Evolutionary conservation across 2,888 invertebrate species (phyloP).

Genomic region (Scaptomyza tumidula): DNA sequence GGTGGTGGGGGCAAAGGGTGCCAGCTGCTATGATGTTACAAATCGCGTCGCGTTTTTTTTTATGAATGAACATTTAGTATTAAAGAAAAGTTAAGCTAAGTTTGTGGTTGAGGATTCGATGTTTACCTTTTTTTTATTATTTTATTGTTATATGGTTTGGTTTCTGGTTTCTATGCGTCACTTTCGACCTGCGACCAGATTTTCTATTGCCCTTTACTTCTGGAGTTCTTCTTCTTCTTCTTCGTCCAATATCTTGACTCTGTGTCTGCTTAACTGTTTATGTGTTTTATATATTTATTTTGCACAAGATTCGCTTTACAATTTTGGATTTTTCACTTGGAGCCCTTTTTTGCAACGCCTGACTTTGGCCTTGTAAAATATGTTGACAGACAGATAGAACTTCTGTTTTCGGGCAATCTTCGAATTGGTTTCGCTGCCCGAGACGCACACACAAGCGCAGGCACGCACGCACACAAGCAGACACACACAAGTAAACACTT

Average conservation of each 20-base stretch:
- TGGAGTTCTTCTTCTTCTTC: slow-evolving; percentile 12
- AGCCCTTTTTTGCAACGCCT: slow-evolving; percentile 15
- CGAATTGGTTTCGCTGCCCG: slow-evolving; percentile 44
- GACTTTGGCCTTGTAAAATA: slow-evolving; percentile 53
- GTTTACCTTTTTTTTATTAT: slow-evolving; percentile 58
- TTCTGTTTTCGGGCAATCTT: slow-evolving; percentile 60
- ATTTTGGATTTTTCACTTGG: neutral
- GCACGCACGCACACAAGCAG: slow-evolving; percentile 8
- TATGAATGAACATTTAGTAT: slow-evolving; percentile 60
- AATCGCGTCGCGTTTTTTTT: slow-evolving; percentile 49
- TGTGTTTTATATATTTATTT: slow-evolving; percentile 6
- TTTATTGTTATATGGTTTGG: slow-evolving; percentile 14
- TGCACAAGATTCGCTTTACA: slow-evolving; percentile 5
- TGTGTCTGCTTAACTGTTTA: slow-evolving; percentile 8
- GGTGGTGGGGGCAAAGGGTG: slow-evolving; percentile 6
- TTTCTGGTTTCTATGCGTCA: slow-evolving; percentile 45
- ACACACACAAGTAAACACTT: slow-evolving; percentile 32
- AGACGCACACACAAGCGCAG: slow-evolving; percentile 43
- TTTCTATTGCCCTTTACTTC: slow-evolving; percentile 38
- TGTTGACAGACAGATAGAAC: slow-evolving; percentile 43
- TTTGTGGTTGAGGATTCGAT: slow-evolving; percentile 11
- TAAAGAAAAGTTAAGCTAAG: slow-evolving; percentile 3
- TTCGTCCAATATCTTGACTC: neutral
- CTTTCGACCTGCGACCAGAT: slow-evolving; percentile 47
- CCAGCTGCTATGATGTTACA: slow-evolving; percentile 47